phyloP scores from a whole-genome alignment of 1,140 invertebrate species.

The Lepidurus arcticus region DNA sequence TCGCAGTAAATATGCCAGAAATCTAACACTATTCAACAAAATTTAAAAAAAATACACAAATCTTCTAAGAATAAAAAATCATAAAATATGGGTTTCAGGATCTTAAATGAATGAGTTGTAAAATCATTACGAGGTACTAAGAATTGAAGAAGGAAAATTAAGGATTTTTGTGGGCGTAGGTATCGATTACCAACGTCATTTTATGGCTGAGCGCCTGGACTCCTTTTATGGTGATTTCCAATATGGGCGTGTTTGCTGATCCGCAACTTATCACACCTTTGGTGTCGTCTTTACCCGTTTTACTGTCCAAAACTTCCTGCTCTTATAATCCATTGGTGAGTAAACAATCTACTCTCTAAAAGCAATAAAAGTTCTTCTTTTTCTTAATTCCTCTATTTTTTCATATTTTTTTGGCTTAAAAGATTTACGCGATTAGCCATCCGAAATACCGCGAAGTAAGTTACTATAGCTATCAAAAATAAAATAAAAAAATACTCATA shows the following conservation, averaged over 20 bases:
- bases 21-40: no score
- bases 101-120: no score
- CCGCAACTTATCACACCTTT: conserved; percentile 42
- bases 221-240: conserved; percentile 42
- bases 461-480: neutral
- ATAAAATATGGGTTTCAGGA: no score
- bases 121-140: no score
- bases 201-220: conserved; percentile 46
- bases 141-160: neutral
- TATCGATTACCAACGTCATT: conserved; percentile 45
- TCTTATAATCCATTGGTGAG: conserved; percentile 22
- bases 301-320: conserved; percentile 25
- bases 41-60: no score
- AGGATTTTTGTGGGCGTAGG: conserved; percentile 36
- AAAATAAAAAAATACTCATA: neutral
- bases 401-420: neutral
- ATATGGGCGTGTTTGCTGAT: conserved; percentile 44
- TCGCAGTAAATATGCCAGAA: no score
- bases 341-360: neutral
- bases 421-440: conserved; percentile 17
- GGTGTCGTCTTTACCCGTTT: conserved; percentile 31
- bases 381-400: neutral
- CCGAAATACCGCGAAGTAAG: conserved; percentile 26
- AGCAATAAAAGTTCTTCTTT: neutral
- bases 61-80: no score